Percentiles rank a stretch among this genome's conserved stretches.
Conservation (phyloP, 1,140 invertebrate genomes). For the Cydia amplana region DNA sequence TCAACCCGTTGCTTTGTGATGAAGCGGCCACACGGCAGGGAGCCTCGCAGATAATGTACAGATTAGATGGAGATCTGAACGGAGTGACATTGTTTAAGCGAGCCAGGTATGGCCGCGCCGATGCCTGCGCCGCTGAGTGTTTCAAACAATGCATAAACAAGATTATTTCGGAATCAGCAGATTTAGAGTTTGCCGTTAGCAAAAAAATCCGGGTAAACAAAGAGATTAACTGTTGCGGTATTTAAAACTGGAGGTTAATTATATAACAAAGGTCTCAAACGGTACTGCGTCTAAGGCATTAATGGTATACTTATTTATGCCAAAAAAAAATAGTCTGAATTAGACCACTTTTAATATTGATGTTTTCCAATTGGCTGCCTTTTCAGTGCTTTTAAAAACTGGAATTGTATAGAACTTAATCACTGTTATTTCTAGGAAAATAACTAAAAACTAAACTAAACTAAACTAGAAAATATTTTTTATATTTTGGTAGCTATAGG, state of each 20-base stretch:
- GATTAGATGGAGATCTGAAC: constrained; percentile 75
- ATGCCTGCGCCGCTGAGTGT: constrained; percentile 54
- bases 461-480: no score
- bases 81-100: constrained; percentile 70
- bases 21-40: constrained; percentile 66
- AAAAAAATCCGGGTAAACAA: constrained; percentile 40
- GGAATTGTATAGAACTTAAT: no score
- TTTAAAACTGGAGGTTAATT: constrained; percentile 43
- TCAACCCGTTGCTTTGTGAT: constrained; percentile 78
- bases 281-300: no score
- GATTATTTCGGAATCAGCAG: constrained; percentile 67
- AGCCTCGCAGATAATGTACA: constrained; percentile 67
- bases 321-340: no score
- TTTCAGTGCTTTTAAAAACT: no score
- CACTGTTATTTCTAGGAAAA: no score
- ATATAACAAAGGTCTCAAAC: not conserved
- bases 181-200: constrained; percentile 55
- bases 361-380: no score
- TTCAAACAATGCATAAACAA: constrained; percentile 72
- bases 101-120: constrained; percentile 58
- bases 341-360: no score
- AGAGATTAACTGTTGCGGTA: constrained; percentile 38
- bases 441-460: no score
- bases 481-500: no score
- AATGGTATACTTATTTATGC: no score